Evolutionary conservation across 2,797 vertebrate genomes (phyloP), one percentile per base, ranked within the genome.

Genomic region (Rhadinocentrus ornatus): DNA sequence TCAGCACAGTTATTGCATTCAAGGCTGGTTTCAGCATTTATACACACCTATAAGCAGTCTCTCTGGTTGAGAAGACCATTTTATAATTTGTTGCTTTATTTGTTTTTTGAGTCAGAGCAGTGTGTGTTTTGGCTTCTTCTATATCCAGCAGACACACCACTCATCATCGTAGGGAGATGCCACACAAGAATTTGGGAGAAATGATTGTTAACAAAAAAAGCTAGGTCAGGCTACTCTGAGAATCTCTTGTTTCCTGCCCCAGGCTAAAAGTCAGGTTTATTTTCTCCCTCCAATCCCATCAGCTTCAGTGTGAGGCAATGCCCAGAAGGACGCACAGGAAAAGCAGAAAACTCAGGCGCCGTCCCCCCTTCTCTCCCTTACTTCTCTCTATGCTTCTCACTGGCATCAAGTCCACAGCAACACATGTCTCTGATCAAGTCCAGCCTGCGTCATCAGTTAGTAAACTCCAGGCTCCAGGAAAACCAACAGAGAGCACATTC

Each of bases 401-500:
- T 93, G 93, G 91, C 92, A 93, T 87, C 1, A 74, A 91, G 84
- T 93, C 87, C 71, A 55, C 89, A 88, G 91, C 86, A 94, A 94
- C 94, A 94, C 93, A 94, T 94, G 93, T 93, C 93, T 94, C 94
- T 93, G 94, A 94, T 94, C 93, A 94, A 94, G 91, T 91, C 90
- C 89, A 90, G 93, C 91, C 93, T 94, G 94, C 93, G 94, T 94
- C 94, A 94, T 94, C 91, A 93, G 92, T 94, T 93, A 94, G 93
- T 94, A 94, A 94, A 94, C 92, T 92, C 91, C 89, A 90, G 91
- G 92, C 93, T 94, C 93, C 93, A 93, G 92, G 92, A 94, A 93
- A 93, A 94, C 93, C 93, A 94, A 94, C 93, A 94, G 94, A 94
- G 93, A 94, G 89, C 89, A 93, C 94, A 94, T 94, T 94, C 93